These are phyloP conservation scores for Euplagia quadripunctaria DNA, from an alignment of 2,888 invertebrate genomes.

Conservation along the genomic window DNA sequence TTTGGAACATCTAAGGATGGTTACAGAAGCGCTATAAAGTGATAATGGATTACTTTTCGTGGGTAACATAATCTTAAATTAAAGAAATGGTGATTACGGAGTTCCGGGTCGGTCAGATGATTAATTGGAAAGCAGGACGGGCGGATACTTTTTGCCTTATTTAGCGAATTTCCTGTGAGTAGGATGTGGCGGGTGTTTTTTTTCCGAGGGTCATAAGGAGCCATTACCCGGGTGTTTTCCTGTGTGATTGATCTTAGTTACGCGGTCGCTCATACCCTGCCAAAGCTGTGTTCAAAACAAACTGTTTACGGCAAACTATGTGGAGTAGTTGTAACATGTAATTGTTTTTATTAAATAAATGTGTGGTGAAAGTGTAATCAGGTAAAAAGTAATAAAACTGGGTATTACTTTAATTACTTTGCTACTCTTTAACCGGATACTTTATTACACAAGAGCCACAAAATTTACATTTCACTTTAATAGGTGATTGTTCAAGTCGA, in stretches of 20 bases:
- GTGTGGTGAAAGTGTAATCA: constrained; percentile 19
- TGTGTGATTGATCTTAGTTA: constrained; percentile 76
- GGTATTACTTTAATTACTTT: constrained; percentile 31
- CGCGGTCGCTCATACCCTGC: constrained; percentile 51
- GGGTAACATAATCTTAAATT: constrained; percentile 65
- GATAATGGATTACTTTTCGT: constrained; percentile 45
- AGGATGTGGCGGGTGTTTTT: constrained; percentile 64
- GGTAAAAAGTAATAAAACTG: constrained; percentile 18
- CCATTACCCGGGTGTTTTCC: constrained; percentile 78
- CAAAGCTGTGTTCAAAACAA: constrained; percentile 29
- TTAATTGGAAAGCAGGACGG: constrained; percentile 68
- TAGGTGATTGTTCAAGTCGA: constrained; percentile 37
- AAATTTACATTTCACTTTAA: constrained; percentile 46
- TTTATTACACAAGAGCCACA: constrained; percentile 35
- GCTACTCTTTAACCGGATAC: constrained; percentile 28
- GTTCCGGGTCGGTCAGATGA: constrained; percentile 65
- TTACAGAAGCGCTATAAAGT: constrained; percentile 40
- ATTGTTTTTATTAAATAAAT: constrained; percentile 13
- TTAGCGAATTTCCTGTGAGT: constrained; percentile 74
- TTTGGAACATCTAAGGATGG: constrained; percentile 29
- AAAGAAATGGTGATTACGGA: constrained; percentile 67
- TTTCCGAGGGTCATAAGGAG: constrained; percentile 72
- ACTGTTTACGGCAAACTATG: constrained; percentile 40
- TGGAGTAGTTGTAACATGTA: constrained; percentile 28
- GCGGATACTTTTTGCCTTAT: constrained; percentile 78